Conservation (phyloP, 35 echinoderm and acorn worm species). For the Ophioderma brevispina region DNA sequence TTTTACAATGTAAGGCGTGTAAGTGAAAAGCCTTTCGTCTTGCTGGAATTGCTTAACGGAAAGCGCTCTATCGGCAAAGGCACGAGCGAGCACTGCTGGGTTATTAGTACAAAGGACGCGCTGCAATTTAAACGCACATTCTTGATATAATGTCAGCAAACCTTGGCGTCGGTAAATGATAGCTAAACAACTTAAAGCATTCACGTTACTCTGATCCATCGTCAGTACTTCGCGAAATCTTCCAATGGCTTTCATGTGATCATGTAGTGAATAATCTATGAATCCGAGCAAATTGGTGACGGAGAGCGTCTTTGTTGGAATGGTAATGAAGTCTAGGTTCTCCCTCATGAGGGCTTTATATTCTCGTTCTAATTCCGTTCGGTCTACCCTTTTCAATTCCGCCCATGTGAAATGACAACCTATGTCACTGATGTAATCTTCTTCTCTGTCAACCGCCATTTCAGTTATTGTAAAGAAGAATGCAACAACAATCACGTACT, state of each 20-base stretch:
- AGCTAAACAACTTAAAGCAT: slow-evolving; percentile 68
- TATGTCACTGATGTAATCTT: slow-evolving; percentile 69
- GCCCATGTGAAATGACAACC: slow-evolving; percentile 92
- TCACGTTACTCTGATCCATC: slow-evolving; percentile 58
- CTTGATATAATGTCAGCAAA: slow-evolving; percentile 38
- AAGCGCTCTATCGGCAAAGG: slow-evolving; percentile 77
- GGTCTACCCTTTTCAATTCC: slow-evolving; percentile 60
- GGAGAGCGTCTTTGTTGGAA: slow-evolving; percentile 57
- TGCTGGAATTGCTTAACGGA: slow-evolving; percentile 85
- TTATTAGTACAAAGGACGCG: slow-evolving; percentile 12
- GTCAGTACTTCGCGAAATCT: slow-evolving; percentile 60
- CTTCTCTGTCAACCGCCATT: neutral
- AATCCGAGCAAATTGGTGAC: slow-evolving; percentile 73
- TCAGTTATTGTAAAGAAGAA: no score
- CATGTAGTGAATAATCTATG: slow-evolving; percentile 57
- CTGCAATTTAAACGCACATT: slow-evolving; percentile 42
- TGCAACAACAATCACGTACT: no score
- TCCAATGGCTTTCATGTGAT: slow-evolving; percentile 38
- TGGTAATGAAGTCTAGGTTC: slow-evolving; percentile 33
- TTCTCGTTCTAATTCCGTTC: slow-evolving; percentile 24
- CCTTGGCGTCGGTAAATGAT: slow-evolving; percentile 74
- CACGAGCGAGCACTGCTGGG: slow-evolving; percentile 37
- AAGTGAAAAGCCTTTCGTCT: slow-evolving; percentile 73
- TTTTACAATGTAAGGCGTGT: slow-evolving; percentile 69
- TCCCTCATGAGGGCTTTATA: slow-evolving; percentile 28